Evolutionary conservation across 2,888 invertebrate species (phyloP).

Genomic region (Ennomos fuscantarius): DNA sequence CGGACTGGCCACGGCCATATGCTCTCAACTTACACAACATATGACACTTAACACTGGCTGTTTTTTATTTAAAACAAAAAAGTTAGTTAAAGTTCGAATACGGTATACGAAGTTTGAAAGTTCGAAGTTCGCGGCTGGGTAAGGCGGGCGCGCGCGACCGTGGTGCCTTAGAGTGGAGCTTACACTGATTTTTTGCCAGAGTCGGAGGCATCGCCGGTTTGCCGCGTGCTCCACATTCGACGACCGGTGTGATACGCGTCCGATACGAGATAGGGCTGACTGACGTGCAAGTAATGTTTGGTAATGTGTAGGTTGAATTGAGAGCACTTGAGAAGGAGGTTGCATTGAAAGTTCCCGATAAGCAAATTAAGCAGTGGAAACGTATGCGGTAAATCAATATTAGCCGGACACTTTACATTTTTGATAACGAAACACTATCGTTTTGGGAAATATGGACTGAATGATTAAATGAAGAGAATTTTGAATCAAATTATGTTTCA

Average conservation of each 20-base stretch:
- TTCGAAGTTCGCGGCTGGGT: conserved; percentile 48
- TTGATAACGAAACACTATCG: conserved; percentile 1
- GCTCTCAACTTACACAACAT: conserved; percentile 74
- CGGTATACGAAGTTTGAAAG: conserved; percentile 24
- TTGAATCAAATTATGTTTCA: too few relatives aligned
- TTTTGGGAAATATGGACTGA: not conserved
- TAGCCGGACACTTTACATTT: not conserved
- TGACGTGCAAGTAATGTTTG: conserved; percentile 32
- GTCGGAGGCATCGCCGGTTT: conserved; percentile 78
- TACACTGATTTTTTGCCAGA: conserved; percentile 84
- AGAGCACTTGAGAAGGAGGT: conserved; percentile 15
- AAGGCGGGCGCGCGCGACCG: conserved; percentile 72
- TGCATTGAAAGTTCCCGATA: conserved; percentile 25
- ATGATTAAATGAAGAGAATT: too few relatives aligned
- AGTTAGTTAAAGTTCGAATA: conserved; percentile 29
- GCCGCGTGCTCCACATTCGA: conserved; percentile 80
- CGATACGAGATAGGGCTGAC: conserved; percentile 58
- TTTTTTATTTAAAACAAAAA: conserved; percentile 33
- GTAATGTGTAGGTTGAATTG: conserved; percentile 15
- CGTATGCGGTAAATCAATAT: not conserved
- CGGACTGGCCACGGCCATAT: conserved; percentile 78
- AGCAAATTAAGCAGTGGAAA: conserved; percentile 13
- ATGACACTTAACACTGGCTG: conserved; percentile 69
- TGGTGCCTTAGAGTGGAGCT: conserved; percentile 72
- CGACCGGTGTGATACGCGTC: conserved; percentile 78